These are phyloP conservation scores for Helicoverpa armigera DNA, from an alignment of 1,140 invertebrate genomes.

Conservation along the genomic window DNA sequence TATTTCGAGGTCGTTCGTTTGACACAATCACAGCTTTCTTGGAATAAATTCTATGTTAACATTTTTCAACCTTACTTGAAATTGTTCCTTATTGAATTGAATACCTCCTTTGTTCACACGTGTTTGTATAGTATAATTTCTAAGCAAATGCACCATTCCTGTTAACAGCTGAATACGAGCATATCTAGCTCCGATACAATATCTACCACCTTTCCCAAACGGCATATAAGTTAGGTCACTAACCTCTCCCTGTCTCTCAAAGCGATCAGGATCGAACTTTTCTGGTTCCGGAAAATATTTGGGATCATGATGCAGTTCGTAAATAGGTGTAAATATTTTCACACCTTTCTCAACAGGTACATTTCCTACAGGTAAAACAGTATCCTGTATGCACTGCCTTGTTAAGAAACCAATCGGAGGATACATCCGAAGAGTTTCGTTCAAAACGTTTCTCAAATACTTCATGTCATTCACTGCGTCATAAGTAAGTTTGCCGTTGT, in stretches of 20 bases:
- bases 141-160: conserved; percentile 70
- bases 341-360: conserved; percentile 62
- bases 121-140: conserved; percentile 64
- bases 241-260: conserved; percentile 48
- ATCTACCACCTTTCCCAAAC: conserved; percentile 88
- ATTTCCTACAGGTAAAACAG: conserved; percentile 64
- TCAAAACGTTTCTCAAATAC: conserved; percentile 71
- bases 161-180: conserved; percentile 81
- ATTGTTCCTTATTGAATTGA: conserved; percentile 54
- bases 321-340: conserved; percentile 66
- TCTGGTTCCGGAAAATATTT: conserved; percentile 77
- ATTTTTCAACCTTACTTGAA: conserved; percentile 59
- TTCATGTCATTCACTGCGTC: conserved; percentile 69
- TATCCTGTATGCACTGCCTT: conserved; percentile 77
- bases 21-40: background rate
- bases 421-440: conserved; percentile 82
- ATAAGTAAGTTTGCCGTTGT: conserved; percentile 65
- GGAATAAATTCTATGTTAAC: conserved; percentile 56
- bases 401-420: conserved; percentile 65
- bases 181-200: conserved; percentile 88
- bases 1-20: too few species aligned
- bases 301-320: conserved; percentile 70
- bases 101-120: conserved; percentile 47
- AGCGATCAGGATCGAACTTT: conserved; percentile 80
- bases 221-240: conserved; percentile 84